Evolutionary conservation across 2,888 invertebrate genomes (phyloP), one percentile per base, ranked within the genome.

Genomic region (Sepiola atlantica): DNA sequence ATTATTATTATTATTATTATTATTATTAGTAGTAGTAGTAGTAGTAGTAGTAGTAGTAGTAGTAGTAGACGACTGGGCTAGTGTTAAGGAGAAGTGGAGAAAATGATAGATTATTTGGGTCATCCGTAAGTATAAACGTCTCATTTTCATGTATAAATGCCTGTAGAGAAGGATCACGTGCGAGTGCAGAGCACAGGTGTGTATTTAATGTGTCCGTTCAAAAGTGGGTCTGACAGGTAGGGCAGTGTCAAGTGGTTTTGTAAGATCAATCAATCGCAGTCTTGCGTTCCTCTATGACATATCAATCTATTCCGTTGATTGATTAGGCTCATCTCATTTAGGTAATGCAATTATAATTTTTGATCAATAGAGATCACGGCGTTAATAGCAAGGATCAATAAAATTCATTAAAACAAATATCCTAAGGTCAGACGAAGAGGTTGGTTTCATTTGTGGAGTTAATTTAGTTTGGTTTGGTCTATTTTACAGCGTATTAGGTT

Each of bases 281-380:
- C 4, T n/a, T 3, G 77, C n/a, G 32, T n/a, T 77, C 45, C 32
- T n/a, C 77, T 32, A 16, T 77, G 77, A 77, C 77, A 77, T n/a
- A 77, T 32, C 77, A 77, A 77, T 77, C 77, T 77, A 77, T 77
- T n/a, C n/a, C 32, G 77, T 32, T 77, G 77, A 77, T 77, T 77
- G 77, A 77, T 77, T 77, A 77, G 32, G 77, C n/a, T 77, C 77
- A 77, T 77, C 77, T 32, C 77, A 77, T 32, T 77, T 77, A 32
- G n/a, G 77, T 77, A 77, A 77, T n/a, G 32, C 77, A 77, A 77
- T 77, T 77, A 77, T 77, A 77, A 77, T 77, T 77, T 77, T n/a
- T 77, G n/a, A 77, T 77, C 77, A 77, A 77, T 77, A 77, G 14
- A 77, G 77, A n/a, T 77, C 77, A 77, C 12, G 16, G 77, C 32